Base-by-base conservation (phyloP, 2,113 vertebrate species). In the Hemicordylus capensis region DNA sequence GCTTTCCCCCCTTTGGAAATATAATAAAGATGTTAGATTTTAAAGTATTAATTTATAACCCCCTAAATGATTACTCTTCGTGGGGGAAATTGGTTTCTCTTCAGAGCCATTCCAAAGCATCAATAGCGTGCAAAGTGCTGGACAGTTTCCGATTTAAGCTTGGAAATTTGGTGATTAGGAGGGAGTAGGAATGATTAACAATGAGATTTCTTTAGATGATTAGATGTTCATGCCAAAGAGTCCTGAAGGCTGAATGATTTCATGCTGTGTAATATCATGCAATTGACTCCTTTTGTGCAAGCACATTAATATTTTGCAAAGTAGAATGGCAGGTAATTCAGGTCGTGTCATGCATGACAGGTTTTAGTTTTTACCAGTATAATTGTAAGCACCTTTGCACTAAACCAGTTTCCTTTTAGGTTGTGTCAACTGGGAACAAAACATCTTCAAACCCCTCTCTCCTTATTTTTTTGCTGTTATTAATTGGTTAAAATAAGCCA, bases 171-270 rank as follows among this genome's bases (percentile, higher is more conserved):
- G 88, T 67, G 63, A 66, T 67, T 66, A 61, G 20, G 31, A 22
- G 64, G 42, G 31, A 24, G 46, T 22, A 44, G 76, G 86, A 28
- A 86, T 6, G 22, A 42, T 12, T 72, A 91, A 83, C 90, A 90
- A 86, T 81, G 69, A 89, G 90, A 90, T 91, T 92, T 86, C 70
- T 1, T 59, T 28, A 58, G 85, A 89, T 89, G 85, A 92, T 90
- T 77, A 92, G 90, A 84, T 46, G 74, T 39, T 0, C 3, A 72
- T 72, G 73, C 5, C 67, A 80, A 46, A 69, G 70, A 74, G 69
- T 48, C 69, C 77, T 61, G 39, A 85, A 84, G 46, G 58, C 11
- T 22, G 80, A 86, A 61, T 1, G 89, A 89, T 91, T 92, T 93
- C 92, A 91, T 72, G 80, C 93, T 92, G 84, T 58, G 89, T 54